Evolutionary conservation across 2,113 vertebrate species (phyloP).

Genomic region (human): GRCh38 chr2:171027501-171028000

Average conservation of each 20-base stretch:
- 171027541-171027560: slow-evolving; percentile 14
- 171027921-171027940: no score
- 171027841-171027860: slow-evolving; percentile 34
- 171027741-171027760: neutral
- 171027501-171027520: neutral
- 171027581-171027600: slow-evolving; percentile 17
- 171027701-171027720: neutral
- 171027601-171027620: slow-evolving; percentile 48
- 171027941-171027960: no score
- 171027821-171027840: slow-evolving; percentile 32
- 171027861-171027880: slow-evolving; percentile 35
- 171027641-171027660: slow-evolving; percentile 32
- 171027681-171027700: slow-evolving; percentile 20
- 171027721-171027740: slow-evolving; percentile 17
- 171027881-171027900: no score
- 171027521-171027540: slow-evolving; percentile 29
- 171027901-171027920: no score
- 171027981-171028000: no score
- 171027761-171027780: neutral
- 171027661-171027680: slow-evolving; percentile 21
- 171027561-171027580: slow-evolving; percentile 22
- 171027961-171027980: no score
- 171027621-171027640: slow-evolving; percentile 9
- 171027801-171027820: neutral
- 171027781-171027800: neutral